Evolutionary conservation across 2,113 vertebrate species (phyloP).

Genomic region (Hemicordylus capensis): DNA sequence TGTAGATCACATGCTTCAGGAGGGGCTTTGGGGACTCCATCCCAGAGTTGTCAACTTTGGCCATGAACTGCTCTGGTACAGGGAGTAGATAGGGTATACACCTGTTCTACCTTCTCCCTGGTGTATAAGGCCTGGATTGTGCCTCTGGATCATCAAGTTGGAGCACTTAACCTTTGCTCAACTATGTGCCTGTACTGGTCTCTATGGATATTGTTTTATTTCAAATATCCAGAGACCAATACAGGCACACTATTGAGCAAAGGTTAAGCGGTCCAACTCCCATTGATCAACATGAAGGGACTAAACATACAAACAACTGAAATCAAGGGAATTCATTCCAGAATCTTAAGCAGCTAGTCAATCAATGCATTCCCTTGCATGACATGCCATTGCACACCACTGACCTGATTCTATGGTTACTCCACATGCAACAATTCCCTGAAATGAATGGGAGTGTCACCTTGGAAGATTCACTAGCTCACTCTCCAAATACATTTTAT

Average conservation of each 20-base stretch:
- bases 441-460: background rate
- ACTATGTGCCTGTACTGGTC: too few relatives aligned
- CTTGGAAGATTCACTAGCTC: background rate
- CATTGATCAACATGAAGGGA: background rate
- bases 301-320: background rate
- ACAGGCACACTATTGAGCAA: background rate
- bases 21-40: too few relatives aligned
- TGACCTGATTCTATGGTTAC: background rate
- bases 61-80: too few relatives aligned
- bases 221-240: background rate
- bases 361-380: background rate
- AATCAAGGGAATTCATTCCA: background rate
- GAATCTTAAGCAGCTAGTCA: background rate
- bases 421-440: background rate
- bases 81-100: background rate
- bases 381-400: background rate
- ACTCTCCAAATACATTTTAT: background rate
- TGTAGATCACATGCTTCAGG: too few relatives aligned
- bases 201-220: too few relatives aligned
- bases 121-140: background rate
- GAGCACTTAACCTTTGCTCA: too few relatives aligned
- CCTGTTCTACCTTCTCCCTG: too few relatives aligned
- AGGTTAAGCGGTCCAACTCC: background rate
- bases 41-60: too few relatives aligned
- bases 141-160: background rate